These are phyloP conservation scores for Butastur rufipennis DNA, from an alignment of 2,113 vertebrate genomes.

Conservation along the genomic window DNA sequence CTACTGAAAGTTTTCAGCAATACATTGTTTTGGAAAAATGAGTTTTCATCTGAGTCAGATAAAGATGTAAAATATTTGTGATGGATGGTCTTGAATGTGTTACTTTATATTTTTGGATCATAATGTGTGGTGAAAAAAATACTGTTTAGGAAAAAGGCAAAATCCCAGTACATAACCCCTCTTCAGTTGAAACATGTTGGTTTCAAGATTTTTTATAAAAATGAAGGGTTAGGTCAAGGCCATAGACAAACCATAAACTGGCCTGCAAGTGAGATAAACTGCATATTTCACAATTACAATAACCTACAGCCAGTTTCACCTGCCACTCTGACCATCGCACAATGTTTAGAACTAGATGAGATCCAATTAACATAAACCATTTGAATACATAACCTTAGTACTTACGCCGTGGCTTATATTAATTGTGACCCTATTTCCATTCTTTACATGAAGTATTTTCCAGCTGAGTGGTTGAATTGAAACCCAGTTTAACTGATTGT, in stretches of 20 bases:
- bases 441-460: neutral
- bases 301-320: neutral
- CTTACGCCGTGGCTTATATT: neutral
- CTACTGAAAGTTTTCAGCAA: neutral
- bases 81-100: neutral
- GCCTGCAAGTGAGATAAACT: neutral
- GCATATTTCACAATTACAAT: neutral
- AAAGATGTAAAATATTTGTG: neutral
- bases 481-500: neutral
- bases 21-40: neutral
- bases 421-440: neutral
- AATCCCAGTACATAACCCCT: neutral
- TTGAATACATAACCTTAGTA: neutral
- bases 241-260: neutral
- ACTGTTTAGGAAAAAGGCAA: neutral
- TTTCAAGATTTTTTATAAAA: neutral
- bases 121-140: neutral
- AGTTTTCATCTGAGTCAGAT: neutral
- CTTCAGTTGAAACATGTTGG: neutral
- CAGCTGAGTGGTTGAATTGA: neutral
- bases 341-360: neutral
- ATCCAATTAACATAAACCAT: neutral
- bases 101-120: neutral
- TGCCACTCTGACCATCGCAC: neutral
- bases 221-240: neutral